phyloP scores from a whole-genome alignment of 2,113 vertebrate genomes.

The Malurus elegans region DNA sequence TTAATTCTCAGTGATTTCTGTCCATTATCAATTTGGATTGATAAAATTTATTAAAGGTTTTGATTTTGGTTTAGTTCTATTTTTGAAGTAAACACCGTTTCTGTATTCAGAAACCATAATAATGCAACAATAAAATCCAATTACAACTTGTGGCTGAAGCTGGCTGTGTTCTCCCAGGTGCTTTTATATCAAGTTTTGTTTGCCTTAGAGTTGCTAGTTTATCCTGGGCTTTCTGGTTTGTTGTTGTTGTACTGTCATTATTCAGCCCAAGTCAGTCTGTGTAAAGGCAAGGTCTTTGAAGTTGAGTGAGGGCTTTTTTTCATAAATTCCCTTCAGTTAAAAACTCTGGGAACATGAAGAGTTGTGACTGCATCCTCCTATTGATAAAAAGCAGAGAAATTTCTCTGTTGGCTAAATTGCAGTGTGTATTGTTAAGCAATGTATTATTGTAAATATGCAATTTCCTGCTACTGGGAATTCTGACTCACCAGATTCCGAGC shows the following conservation, averaged over 20 bases:
- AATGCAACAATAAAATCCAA: background rate
- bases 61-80: background rate
- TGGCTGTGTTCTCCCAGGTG: background rate
- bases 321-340: background rate
- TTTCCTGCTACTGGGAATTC: constrained; percentile 23
- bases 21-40: background rate
- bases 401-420: background rate
- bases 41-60: background rate
- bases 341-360: background rate
- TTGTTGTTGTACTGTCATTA: background rate
- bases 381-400: background rate
- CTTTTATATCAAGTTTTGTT: background rate
- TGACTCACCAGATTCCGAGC: constrained; percentile 18
- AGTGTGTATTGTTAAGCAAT: background rate
- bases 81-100: background rate
- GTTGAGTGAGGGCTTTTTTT: background rate
- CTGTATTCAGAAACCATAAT: background rate
- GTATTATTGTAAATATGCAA: background rate
- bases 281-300: background rate
- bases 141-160: background rate
- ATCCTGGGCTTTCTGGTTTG: background rate
- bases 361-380: background rate
- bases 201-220: background rate
- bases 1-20: background rate
- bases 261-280: background rate